These are phyloP conservation scores for Mycalesis mineus DNA, from an alignment of 2,888 invertebrate species.

Conservation along the genomic window DNA sequence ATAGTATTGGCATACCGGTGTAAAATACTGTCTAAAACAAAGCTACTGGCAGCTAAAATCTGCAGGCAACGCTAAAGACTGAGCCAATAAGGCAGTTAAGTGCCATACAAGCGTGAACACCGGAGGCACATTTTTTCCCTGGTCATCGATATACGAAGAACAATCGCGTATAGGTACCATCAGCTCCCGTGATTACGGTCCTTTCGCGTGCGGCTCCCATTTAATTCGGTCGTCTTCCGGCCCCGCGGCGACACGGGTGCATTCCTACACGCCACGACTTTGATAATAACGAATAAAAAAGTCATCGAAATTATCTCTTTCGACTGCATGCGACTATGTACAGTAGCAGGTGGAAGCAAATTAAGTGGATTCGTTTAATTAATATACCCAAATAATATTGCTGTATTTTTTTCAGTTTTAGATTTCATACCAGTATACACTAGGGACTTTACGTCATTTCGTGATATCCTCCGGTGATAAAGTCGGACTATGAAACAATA, in stretches of 20 bases:
- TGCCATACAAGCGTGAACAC: neutral
- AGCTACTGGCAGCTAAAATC: too few species aligned
- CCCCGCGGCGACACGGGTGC: slow-evolving; percentile 49
- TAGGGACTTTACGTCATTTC: too few species aligned
- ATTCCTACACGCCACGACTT: slow-evolving; percentile 51
- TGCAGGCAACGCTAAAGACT: too few species aligned
- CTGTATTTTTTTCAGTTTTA: too few species aligned
- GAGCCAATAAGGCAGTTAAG: too few species aligned
- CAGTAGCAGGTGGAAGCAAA: slow-evolving; percentile 25
- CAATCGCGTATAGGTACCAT: slow-evolving; percentile 5
- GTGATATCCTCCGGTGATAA: too few species aligned
- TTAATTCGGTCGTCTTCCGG: slow-evolving; percentile 62
- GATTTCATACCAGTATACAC: too few species aligned
- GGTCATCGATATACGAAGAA: neutral
- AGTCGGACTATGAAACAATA: too few species aligned
- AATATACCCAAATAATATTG: neutral
- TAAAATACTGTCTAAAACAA: too few species aligned
- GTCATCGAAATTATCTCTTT: slow-evolving; percentile 25
- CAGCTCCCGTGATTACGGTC: slow-evolving; percentile 38
- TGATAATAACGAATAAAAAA: slow-evolving; percentile 17
- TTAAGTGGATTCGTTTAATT: neutral
- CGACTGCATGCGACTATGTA: slow-evolving; percentile 20
- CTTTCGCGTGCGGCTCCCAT: slow-evolving; percentile 53
- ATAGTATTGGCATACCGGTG: too few species aligned
- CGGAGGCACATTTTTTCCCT: neutral